Percentiles rank a stretch among this genome's conserved stretches.
These are phyloP conservation scores for Clarias platycephalus DNA, from an alignment of 2,797 vertebrate species.

Conservation along the genomic window DNA sequence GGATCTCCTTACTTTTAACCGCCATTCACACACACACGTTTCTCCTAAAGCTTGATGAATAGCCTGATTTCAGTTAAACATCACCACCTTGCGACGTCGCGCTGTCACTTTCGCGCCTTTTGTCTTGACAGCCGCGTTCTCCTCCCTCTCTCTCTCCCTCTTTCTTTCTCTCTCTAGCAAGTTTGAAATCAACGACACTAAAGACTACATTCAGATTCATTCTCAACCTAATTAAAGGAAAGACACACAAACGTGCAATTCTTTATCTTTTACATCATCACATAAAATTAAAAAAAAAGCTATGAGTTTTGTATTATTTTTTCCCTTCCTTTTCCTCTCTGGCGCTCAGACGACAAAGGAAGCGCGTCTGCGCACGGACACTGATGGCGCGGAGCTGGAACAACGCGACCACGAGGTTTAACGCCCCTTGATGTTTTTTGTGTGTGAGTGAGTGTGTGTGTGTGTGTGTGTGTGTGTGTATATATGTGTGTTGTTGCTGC, in stretches of 20 bases:
- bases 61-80: constrained; percentile 27
- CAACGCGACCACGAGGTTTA: constrained; percentile 64
- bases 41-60: constrained; percentile 11
- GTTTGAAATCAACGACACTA: constrained; percentile 25
- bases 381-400: constrained; percentile 73
- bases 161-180: constrained; percentile 11
- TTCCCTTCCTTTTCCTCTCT: constrained; percentile 67
- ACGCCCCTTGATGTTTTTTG: constrained; percentile 5
- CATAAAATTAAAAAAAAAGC: too few species aligned
- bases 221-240: not conserved
- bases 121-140: constrained; percentile 28
- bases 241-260: constrained; percentile 3
- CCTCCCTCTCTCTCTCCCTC: not conserved
- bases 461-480: not conserved
- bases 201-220: constrained; percentile 8
- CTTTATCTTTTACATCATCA: too few species aligned
- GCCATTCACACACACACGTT: not conserved
- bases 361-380: constrained; percentile 71
- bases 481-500: not conserved
- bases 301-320: constrained; percentile 46
- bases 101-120: constrained; percentile 69
- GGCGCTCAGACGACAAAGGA: constrained; percentile 83
- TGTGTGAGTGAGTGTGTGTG: not conserved
- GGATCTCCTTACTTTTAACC: constrained; percentile 13
- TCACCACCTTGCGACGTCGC: constrained; percentile 33